Evolutionary conservation across 2,113 vertebrate genomes (phyloP), one percentile per base, ranked within the genome.

Genomic region (Albula goreensis): DNA sequence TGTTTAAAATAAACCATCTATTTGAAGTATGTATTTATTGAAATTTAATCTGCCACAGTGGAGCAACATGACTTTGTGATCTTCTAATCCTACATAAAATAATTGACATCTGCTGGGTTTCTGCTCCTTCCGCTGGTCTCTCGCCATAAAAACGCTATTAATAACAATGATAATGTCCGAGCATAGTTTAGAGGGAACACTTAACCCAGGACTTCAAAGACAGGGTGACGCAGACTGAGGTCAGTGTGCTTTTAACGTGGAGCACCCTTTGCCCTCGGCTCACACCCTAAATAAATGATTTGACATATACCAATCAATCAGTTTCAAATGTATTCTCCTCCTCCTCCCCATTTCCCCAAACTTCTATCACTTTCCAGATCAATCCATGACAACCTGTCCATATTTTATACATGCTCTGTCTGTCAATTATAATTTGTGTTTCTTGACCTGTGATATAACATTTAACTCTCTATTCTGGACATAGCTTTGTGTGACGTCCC

Each of bases 131-230:
- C 1, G 6, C 48, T 15, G 31, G 31, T n/a, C 19, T 53, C 52
- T 50, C 19, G 22, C 51, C 25, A 50, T 70, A 2, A 70, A 70
- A 70, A 70, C 31, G 78, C 78, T 49, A 48, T 79, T 79, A 79
- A 79, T 79, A 60, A 31, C n/a, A 63, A 83, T 50, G 8, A 50
- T 52, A 41, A 19, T 83, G 53, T 83, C 15, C 63, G 1, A 49
- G 82, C 25, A 11, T 10, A 57, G 19, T 13, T 57, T 60, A 53
- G 53, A 83, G 53, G 19, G 51, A 49, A 48, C 50, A 51, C 25
- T 60, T 63, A 83, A 83, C 25, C 82, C 53, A 10, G 80, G 51
- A 81, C 80, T 81, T 81, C 79, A 80, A 80, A 80, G 79, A 41
- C 25, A 63, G 12, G 22, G 52, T 17, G 31, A 15, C 82, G 49